These are phyloP conservation scores for Gymnarchus niloticus DNA, from an alignment of 2,113 vertebrate species.

Conservation along the genomic window DNA sequence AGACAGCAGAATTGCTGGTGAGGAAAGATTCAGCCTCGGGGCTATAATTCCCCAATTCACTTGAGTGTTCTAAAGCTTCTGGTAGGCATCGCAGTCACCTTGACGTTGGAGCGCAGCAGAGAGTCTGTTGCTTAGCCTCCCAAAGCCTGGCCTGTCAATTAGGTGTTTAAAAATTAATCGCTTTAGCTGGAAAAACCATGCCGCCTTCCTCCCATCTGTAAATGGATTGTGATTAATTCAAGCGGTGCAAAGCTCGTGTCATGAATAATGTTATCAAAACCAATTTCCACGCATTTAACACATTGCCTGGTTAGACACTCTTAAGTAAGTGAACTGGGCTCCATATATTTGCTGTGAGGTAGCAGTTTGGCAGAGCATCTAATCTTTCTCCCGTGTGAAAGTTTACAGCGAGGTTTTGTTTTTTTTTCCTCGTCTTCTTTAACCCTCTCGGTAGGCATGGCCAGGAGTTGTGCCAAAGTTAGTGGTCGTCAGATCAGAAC, in stretches of 20 bases:
- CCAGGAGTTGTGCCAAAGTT: slow-evolving; percentile 59
- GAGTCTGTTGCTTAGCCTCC: slow-evolving; percentile 67
- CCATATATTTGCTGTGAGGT: slow-evolving; percentile 51
- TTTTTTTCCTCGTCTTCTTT: slow-evolving; percentile 41
- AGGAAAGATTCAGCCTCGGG: neutral
- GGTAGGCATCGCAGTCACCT: slow-evolving; percentile 65
- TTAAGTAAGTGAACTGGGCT: slow-evolving; percentile 66
- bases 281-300: slow-evolving; percentile 73
- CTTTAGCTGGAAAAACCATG: slow-evolving; percentile 73
- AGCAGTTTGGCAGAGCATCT: slow-evolving; percentile 38
- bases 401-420: slow-evolving; percentile 59
- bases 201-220: slow-evolving; percentile 70
- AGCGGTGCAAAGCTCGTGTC: slow-evolving; percentile 64
- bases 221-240: slow-evolving; percentile 75
- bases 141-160: slow-evolving; percentile 71
- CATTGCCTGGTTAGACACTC: slow-evolving; percentile 59
- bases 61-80: slow-evolving; percentile 26
- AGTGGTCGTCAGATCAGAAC: slow-evolving; percentile 21
- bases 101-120: slow-evolving; percentile 68
- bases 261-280: slow-evolving; percentile 78
- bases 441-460: slow-evolving; percentile 55
- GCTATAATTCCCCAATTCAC: no score
- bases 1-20: neutral
- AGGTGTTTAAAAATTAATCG: slow-evolving; percentile 79
- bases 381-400: slow-evolving; percentile 52